Base-by-base conservation (phyloP, 2,797 vertebrate genomes). In the Labroides dimidiatus region DNA sequence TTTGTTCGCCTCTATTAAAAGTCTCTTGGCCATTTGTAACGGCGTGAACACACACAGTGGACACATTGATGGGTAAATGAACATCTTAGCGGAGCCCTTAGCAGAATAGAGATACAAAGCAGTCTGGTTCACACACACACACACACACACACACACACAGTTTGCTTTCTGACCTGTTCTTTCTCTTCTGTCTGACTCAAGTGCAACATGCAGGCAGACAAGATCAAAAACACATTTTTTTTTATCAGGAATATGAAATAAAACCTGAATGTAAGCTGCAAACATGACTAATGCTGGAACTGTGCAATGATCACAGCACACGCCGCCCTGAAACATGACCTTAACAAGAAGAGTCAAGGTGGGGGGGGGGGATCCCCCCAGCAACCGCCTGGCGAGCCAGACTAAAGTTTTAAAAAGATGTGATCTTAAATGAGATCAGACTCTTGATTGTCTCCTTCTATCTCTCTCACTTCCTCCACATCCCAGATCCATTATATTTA, bases 201-300 rank as follows among this genome's bases (percentile, higher is more conserved):
- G 67, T 48, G 0, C 44, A 17, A 51, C 65, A 75, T 64, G 3
- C 72, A 84, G 80, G 87, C 78, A 77, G 59, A 84, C 81, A 64
- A 74, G 68, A 49, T 63, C 69, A 36, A 75, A 86, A 87, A 89
- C 87, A 86, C 88, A 78, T 89, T 93, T 91, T 87, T 89, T 93
- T 91, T 87, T 80, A 81, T 81, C 82, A 85, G 84, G 82, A 14
- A 39, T 12, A 12, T 37, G 50, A 69, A 90, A 90, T 87, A 91
- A 89, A 91, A n/a, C n/a, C n/a, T n/a, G n/a, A n/a, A n/a, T n/a
- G n/a, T n/a, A n/a, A n/a, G n/a, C n/a, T n/a, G n/a, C n/a, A n/a
- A n/a, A n/a, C n/a, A n/a, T n/a, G n/a, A n/a, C n/a, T n/a, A n/a
- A n/a, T n/a, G n/a, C n/a, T n/a, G n/a, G n/a, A n/a, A n/a, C n/a